Evolutionary conservation across 2,113 vertebrate genomes (phyloP), one percentile per base, ranked within the genome.

Genomic region (Pseudois nayaur): DNA sequence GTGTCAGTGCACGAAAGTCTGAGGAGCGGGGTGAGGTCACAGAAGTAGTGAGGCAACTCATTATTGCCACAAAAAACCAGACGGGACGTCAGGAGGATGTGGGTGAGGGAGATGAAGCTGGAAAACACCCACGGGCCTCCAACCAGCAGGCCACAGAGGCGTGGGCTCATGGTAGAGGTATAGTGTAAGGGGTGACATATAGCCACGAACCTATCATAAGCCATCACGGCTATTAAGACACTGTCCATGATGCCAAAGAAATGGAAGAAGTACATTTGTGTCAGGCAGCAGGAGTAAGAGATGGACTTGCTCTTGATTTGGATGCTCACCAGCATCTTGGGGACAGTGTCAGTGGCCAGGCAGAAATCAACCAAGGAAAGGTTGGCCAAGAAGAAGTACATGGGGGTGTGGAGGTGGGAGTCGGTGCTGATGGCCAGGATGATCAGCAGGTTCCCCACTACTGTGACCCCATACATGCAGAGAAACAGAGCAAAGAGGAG

Each of bases 301-400:
- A 98, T 98, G 27, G 84, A 79, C 23, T 87, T 97, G 60, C 29
- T 95, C 6, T 15, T 59, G 3, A 50, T 98, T 8, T 97, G 95
- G 29, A 98, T 95, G 71, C 89, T 97, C 1, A 55, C 88, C 67
- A 98, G 25, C 97, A 98, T 97, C 76, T 97, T 97, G 40, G 98
- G 98, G n/a, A 98, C 54, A 0, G 98, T 98, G 45, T 95, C 71
- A 1, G 98, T 95, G 78, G 97, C 95, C 78, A 97, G 91, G 83
- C 93, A 94, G 9, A 98, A 82, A 29, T 98, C 98, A 5, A 98
- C 89, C 71, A 98, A 62, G n/a, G 98, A 98, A 21, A 98, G 92
- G 40, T 97, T 98, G 79, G 97, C 94, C 11, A 98, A 94, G 90
- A 98, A 97, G 89, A 97, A 98, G 67, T 98, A 98, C 98, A 98